Conservation (phyloP, 2,888 invertebrate genomes). For the Dioctria linearis region DNA sequence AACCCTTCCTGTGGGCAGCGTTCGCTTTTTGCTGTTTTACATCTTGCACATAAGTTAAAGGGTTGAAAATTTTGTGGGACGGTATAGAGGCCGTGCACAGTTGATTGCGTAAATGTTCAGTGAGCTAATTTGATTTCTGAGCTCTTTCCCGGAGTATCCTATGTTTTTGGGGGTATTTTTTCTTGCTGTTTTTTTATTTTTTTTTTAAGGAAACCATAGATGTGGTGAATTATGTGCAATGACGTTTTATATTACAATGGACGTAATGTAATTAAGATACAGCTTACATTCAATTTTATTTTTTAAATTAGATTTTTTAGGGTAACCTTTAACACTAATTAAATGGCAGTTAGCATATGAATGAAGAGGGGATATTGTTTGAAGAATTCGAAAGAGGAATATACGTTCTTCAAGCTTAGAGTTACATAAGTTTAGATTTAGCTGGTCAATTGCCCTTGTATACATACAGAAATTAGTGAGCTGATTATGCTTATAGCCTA, state of each 20-base stretch:
- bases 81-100: constrained; percentile 59
- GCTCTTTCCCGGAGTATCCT: constrained; percentile 27
- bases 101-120: constrained; percentile 68
- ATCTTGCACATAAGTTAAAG: background rate
- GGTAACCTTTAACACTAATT: constrained; percentile 21
- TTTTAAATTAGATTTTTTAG: background rate
- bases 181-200: background rate
- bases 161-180: background rate
- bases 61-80: constrained; percentile 34
- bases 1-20: constrained; percentile 17
- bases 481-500: too few species aligned
- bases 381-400: too few species aligned
- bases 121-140: constrained; percentile 66
- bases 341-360: background rate
- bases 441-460: too few species aligned
- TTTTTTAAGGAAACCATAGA: constrained; percentile 34
- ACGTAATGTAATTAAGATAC: background rate
- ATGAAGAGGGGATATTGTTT: too few species aligned
- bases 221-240: background rate
- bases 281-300: constrained; percentile 11
- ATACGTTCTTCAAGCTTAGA: too few species aligned
- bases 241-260: constrained; percentile 9
- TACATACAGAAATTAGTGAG: too few species aligned
- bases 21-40: background rate
- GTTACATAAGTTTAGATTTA: too few species aligned